These are phyloP conservation scores for Sialis lutaria DNA, from an alignment of 2,888 invertebrate genomes.

Conservation along the genomic window DNA sequence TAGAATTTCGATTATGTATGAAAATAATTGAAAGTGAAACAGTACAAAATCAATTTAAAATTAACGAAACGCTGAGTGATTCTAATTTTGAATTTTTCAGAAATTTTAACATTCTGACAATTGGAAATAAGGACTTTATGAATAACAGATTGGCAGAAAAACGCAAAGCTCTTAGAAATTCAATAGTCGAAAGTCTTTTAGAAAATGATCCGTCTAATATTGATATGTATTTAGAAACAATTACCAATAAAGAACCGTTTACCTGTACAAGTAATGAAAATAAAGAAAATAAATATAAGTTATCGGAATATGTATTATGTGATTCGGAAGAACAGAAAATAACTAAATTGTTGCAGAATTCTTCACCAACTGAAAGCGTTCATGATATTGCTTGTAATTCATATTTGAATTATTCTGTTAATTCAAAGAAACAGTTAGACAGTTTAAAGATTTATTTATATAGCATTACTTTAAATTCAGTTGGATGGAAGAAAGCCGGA, in stretches of 20 bases:
- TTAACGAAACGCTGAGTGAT: background rate
- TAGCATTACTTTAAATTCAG: conserved; percentile 24
- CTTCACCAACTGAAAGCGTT: conserved; percentile 2
- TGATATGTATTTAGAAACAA: conserved; percentile 11
- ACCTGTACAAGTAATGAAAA: background rate
- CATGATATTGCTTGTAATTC: conserved; percentile 16
- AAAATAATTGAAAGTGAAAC: background rate
- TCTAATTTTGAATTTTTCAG: background rate
- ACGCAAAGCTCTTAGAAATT: conserved; percentile 22
- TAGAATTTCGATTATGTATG: conserved; percentile 3
- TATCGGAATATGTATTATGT: too few species aligned
- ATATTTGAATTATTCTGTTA: conserved; percentile 1
- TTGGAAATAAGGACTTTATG: conserved; percentile 1
- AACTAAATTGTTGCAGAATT: background rate
- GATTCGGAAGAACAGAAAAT: background rate
- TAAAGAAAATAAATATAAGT: too few species aligned
- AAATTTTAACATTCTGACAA: background rate
- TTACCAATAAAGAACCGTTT: too few species aligned
- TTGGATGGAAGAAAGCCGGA: conserved; percentile 25
- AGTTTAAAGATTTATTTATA: conserved; percentile 26
- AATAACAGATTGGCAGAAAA: conserved; percentile 14
- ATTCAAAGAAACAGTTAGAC: conserved; percentile 21
- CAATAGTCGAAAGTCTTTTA: conserved; percentile 24
- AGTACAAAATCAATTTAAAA: background rate
- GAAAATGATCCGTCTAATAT: conserved; percentile 21